phyloP scores from a whole-genome alignment of 2,113 vertebrate species.

The Mastomys coucha region DNA sequence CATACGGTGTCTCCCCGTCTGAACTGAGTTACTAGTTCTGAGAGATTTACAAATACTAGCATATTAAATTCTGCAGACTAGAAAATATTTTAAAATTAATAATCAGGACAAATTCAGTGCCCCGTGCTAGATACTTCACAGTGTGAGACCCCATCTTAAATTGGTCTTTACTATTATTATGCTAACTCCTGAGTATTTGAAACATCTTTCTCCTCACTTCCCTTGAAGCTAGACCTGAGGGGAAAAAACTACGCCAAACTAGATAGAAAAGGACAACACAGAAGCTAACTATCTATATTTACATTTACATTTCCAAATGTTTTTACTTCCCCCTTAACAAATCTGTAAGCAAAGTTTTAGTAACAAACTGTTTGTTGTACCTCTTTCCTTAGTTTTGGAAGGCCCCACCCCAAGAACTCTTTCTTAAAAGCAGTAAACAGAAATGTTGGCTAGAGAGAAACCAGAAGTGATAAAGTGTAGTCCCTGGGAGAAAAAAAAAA shows the following conservation, averaged over 20 bases:
- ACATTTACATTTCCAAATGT: slow-evolving; percentile 30
- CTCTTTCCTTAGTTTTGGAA: not conserved
- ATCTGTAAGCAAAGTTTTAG: not conserved
- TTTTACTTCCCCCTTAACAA: slow-evolving; percentile 19
- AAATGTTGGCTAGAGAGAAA: slow-evolving; percentile 7
- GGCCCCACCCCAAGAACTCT: not conserved
- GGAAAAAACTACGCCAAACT: not conserved
- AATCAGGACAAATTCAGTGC: slow-evolving; percentile 35
- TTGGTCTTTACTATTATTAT: slow-evolving; percentile 4
- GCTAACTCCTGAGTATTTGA: slow-evolving; percentile 29
- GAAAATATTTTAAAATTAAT: slow-evolving; percentile 33
- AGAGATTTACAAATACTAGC: slow-evolving; percentile 19
- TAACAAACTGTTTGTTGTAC: not conserved
- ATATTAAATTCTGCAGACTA: slow-evolving; percentile 15
- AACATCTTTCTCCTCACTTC: not conserved
- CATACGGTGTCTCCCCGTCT: not conserved
- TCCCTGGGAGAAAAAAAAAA: not conserved
- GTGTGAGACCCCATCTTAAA: not conserved
- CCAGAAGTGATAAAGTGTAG: not conserved
- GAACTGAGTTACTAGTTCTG: slow-evolving; percentile 7
- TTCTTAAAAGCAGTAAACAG: not conserved
- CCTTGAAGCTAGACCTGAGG: not conserved
- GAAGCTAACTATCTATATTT: not conserved
- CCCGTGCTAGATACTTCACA: not conserved
- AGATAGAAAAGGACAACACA: not conserved